These are phyloP conservation scores for Megaceryle alcyon DNA, from an alignment of 2,797 vertebrate species.

Conservation along the genomic window DNA sequence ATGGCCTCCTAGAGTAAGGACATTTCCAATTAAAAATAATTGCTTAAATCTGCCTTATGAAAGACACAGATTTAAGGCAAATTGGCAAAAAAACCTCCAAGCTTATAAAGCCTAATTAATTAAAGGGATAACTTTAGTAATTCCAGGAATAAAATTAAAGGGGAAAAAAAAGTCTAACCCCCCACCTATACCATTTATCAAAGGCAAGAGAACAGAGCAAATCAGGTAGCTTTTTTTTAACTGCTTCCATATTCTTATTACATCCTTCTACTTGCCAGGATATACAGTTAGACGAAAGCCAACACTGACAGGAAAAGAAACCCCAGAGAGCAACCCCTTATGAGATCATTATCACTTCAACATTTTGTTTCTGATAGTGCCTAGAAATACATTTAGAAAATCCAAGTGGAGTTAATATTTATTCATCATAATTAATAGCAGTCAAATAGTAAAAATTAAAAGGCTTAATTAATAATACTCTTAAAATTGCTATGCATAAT, in stretches of 20 bases:
- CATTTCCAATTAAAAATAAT: background rate
- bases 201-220: background rate
- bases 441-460: background rate
- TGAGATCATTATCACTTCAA: background rate
- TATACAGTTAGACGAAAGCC: background rate
- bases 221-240: accelerated
- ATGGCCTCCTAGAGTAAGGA: background rate
- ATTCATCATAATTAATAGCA: background rate
- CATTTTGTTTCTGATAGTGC: background rate
- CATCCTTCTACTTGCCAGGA: background rate
- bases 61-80: background rate
- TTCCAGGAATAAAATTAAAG: background rate
- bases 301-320: background rate
- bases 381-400: background rate
- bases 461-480: background rate
- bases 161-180: accelerated
- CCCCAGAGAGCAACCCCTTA: accelerated
- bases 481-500: background rate
- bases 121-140: background rate
- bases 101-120: background rate
- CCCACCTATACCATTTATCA: background rate
- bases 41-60: background rate
- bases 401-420: background rate
- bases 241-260: background rate
- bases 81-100: background rate